A percentile compares a stretch with the other conserved stretches of the same genome.
These are phyloP conservation scores for Homarus gammarus DNA, from an alignment of 2,888 invertebrate genomes.

Conservation along the genomic window DNA sequence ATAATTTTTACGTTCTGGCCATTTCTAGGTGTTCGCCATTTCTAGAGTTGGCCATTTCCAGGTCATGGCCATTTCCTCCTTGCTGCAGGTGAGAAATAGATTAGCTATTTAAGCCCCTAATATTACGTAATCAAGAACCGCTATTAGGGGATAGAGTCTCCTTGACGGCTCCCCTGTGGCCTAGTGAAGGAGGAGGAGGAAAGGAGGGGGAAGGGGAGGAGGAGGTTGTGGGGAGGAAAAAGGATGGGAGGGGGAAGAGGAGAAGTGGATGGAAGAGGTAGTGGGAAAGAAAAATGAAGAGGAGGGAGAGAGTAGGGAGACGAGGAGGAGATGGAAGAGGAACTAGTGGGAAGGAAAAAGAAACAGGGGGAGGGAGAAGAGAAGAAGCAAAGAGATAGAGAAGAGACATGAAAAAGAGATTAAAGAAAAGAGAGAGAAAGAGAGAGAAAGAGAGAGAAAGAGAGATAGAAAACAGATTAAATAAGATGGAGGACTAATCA, in stretches of 20 bases:
- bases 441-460: conserved; percentile 6
- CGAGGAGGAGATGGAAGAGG: no score
- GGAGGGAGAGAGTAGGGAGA: neutral
- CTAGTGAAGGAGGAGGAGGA: no score
- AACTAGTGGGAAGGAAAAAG: no score
- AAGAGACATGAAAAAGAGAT: neutral
- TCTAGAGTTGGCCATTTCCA: neutral
- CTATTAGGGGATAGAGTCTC: neutral
- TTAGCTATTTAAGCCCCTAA: conserved; percentile 9
- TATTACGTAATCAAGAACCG: conserved; percentile 13
- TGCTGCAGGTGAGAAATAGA: conserved; percentile 1
- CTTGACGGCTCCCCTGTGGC: conserved; percentile 7
- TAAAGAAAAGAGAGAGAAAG: neutral
- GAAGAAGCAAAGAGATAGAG: no score
- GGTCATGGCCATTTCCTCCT: neutral
- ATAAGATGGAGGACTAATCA: no score
- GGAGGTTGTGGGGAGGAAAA: no score
- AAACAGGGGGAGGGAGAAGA: no score
- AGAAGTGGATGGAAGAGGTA: no score
- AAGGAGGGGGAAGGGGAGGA: no score
- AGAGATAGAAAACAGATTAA: neutral
- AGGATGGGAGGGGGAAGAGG: no score
- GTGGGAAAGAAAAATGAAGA: neutral
- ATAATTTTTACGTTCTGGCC: no score
- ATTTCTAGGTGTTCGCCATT: no score